phyloP scores from a whole-genome alignment of 2,113 vertebrate genomes.

The Uropsilus gracilis region DNA sequence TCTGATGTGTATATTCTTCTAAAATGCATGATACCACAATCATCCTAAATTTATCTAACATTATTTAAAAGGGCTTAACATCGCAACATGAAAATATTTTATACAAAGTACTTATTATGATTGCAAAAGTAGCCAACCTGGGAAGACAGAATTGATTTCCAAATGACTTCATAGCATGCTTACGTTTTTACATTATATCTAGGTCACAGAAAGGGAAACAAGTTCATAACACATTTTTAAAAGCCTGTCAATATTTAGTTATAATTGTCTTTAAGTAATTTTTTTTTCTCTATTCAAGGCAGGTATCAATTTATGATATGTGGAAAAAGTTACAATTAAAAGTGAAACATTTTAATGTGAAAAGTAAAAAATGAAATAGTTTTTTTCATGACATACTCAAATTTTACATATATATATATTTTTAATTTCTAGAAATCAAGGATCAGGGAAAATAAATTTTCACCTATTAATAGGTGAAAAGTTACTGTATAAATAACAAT shows the following conservation, averaged over 20 bases:
- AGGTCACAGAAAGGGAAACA: not conserved
- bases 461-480: too few species aligned
- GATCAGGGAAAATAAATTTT: not conserved
- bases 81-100: conserved; percentile 50
- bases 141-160: conserved; percentile 17
- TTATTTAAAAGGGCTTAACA: not conserved
- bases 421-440: not conserved
- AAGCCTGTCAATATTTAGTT: not conserved
- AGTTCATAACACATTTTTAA: not conserved
- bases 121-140: not conserved
- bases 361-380: not conserved
- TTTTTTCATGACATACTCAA: not conserved
- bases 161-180: not conserved
- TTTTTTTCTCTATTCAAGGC: not conserved
- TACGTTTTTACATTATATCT: not conserved
- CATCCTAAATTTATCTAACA: conserved; percentile 2
- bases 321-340: not conserved
- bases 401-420: not conserved
- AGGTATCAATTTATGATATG: not conserved
- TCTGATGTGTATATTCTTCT: not conserved
- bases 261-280: not conserved
- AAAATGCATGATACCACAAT: not conserved
- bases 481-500: too few species aligned
- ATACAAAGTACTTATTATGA: not conserved
- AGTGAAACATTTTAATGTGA: not conserved